Evolutionary conservation across 2,888 invertebrate genomes (phyloP), one percentile per base, ranked within the genome.

Genomic region (Phragmatobia fuliginosa): DNA sequence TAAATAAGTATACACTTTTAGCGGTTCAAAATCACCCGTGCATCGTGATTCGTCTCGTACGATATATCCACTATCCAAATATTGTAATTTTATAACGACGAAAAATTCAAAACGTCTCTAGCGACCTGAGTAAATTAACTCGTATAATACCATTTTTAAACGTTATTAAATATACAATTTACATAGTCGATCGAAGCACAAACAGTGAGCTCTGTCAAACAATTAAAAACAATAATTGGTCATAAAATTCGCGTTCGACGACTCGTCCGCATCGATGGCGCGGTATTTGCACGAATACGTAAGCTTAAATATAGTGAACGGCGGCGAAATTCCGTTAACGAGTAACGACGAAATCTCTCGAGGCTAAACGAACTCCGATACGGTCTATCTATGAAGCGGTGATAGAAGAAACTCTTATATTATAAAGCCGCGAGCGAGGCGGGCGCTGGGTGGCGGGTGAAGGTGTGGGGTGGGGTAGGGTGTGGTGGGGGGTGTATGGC

Each of bases 51-150:
- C 83, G 80, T 88, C 86, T 86, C 87, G 79, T 83, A 85, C 81
- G 79, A 86, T 84, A 85, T 87, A 88, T 87, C 85, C 85, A 87
- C 88, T 88, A 91, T 87, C 81, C 83, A 86, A 89, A 87, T 86
- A 87, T 84, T 85, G 83, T 85, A 87, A 84, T 84, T 82, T 86
- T 83, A 86, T 28, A 36, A 65, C 85, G 90, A 89, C 82, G 86
- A 90, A 89, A 49, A 88, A 90, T 91, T 83, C 52, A 69, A 86
- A 90, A 87, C 83, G 88, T 91, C 90, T 91, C 92, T 93, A 93
- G 92, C 93, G 92, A 92, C 92, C 91, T 90, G 91, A 92, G 88
- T 92, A 92, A 94, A 94, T 88, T 88, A 94, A 93, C 90, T 88
- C 88, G 89, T 89, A 88, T 89, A 90, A 90, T 91, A 91, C 87